Evolutionary conservation across 2,797 vertebrate species (phyloP).

Genomic region (Myotis pilosus): DNA sequence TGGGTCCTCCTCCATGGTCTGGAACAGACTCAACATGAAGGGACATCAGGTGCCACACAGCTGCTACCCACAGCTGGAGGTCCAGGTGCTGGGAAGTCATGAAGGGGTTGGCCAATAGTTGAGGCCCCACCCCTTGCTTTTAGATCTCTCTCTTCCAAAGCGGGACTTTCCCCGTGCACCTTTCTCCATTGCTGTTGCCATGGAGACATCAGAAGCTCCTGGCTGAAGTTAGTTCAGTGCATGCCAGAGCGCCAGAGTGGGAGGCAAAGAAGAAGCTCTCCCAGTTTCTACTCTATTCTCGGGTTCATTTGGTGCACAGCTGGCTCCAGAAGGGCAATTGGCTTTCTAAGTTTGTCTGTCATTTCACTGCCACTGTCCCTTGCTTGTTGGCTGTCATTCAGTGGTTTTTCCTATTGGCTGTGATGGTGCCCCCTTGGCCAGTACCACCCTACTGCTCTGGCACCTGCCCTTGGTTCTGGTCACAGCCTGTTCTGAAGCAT

Average conservation of each 20-base stretch:
- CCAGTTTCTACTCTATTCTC: not conserved
- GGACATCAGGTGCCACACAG: not conserved
- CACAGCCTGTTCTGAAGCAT: not conserved
- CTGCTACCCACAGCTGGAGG: not conserved
- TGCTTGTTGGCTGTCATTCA: too few species aligned
- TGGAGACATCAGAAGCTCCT: not conserved
- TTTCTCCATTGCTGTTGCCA: not conserved
- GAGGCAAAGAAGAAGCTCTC: not conserved
- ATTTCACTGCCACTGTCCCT: not conserved
- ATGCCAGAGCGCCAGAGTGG: not conserved
- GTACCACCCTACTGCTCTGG: fast-evolving
- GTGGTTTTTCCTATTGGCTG: not conserved
- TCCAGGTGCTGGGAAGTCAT: not conserved
- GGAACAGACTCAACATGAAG: not conserved
- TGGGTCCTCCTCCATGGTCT: not conserved
- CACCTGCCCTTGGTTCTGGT: fast-evolving
- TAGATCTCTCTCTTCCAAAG: not conserved
- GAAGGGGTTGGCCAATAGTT: not conserved
- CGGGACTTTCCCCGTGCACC: not conserved
- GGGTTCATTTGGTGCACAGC: not conserved
- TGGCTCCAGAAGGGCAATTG: not conserved
- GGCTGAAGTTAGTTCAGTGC: not conserved
- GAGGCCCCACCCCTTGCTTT: not conserved
- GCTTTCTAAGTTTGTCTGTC: not conserved
- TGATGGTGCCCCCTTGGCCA: fast-evolving